Evolutionary conservation across 2,113 vertebrate genomes (phyloP), one percentile per base, ranked within the genome.

Genomic region (Tylochromis polylepis): DNA sequence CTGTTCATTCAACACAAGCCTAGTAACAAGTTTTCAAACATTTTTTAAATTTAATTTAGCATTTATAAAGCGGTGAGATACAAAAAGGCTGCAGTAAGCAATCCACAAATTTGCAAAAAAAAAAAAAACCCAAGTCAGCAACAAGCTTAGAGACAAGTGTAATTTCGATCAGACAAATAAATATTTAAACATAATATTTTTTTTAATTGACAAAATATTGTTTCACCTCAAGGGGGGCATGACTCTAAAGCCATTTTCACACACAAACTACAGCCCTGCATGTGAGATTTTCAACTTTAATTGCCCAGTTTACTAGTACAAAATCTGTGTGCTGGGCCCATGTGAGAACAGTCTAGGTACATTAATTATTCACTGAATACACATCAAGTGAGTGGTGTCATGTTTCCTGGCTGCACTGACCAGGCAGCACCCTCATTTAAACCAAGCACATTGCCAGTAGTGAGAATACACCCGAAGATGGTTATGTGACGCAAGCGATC

Each of bases 1-100:
- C 98, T 99, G 87, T 59, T 91, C 85, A 87, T 38, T 29, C 78
- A 89, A 24, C 80, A 88, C 22, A 85, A 70, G 34, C 24, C 5
- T 22, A 49, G 57, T 27, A 4, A 78, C 65, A 51, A 53, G 11
- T 31, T 27, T 84, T 27, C 31, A 4, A 53, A 4, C 6, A 0
- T 41, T 58, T 51, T 9, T 67, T 41, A 18, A 3, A 38, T 43
- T 3, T 11, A 29, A 72, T 22, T 46, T 43, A 77, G 27, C 6
- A 75, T 8, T 3, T 41, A 49, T 51, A 51, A 82, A 57, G 12
- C 10, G 24, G n/a, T 65, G 29, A 80, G 51, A 72, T 20, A 18
- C 22, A 59, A 34, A 62, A 4, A 27, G n/a, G 34, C 7, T n/a
- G 15, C 51, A 75, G 22, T 22, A 24, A 43, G 41, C 9, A 12